Evolutionary conservation across 2,113 vertebrate species (phyloP).

Genomic region (Orthonyx spaldingii): DNA sequence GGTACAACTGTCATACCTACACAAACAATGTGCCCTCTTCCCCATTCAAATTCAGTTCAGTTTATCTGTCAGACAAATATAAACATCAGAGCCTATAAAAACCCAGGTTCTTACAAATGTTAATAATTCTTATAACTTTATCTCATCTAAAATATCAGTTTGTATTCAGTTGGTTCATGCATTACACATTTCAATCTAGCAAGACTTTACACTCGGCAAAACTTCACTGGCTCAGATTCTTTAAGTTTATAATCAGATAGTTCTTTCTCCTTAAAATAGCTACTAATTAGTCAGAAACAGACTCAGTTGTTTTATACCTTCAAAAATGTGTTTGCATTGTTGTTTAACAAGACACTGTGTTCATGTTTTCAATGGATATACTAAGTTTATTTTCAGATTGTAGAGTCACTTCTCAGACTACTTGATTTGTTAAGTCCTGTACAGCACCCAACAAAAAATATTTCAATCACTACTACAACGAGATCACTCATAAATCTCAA

Average conservation of each 20-base stretch:
- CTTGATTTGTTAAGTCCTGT: neutral
- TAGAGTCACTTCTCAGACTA: neutral
- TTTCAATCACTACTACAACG: neutral
- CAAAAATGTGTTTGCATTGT: neutral
- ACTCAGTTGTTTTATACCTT: neutral
- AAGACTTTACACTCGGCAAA: neutral
- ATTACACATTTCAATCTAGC: neutral
- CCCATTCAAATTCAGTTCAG: neutral
- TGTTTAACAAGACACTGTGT: neutral
- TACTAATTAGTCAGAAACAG: neutral
- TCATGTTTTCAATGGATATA: neutral
- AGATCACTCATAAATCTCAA: neutral
- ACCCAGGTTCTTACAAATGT: neutral
- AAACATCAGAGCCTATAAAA: neutral
- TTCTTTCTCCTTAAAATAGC: neutral
- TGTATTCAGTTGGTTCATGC: fast-evolving
- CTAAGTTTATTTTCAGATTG: neutral
- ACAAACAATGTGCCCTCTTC: neutral
- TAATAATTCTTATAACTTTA: neutral
- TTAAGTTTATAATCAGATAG: neutral
- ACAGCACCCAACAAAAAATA: neutral
- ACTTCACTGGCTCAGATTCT: neutral
- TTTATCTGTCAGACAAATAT: neutral
- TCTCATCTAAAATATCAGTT: neutral
- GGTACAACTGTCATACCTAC: neutral